Evolutionary conservation across 2,113 vertebrate genomes (phyloP), one percentile per base, ranked within the genome.

Genomic region (Stictonetta naevosa): DNA sequence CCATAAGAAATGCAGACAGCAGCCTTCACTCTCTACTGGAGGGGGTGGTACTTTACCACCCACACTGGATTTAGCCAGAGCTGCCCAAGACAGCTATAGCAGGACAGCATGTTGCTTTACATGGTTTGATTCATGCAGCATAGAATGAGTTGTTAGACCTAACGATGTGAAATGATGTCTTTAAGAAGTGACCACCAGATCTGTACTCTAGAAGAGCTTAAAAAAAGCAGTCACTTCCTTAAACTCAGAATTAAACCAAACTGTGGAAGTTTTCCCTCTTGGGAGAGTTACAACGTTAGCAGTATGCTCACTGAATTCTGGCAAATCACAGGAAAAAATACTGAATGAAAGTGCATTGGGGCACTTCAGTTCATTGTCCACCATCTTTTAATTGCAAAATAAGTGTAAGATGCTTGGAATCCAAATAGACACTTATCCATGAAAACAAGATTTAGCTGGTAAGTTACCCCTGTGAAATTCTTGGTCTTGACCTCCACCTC

Each of bases 401-500:
- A 66, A 64, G 40, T 16, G 59, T 28, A 66, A 91, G 67, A 87
- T 48, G 40, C 50, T 83, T 75, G 83, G 74, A 11, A 8, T 72
- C 40, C 71, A 92, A 93, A 67, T 11, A 31, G 79, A 71, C 53
- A 58, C 74, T 86, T 92, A 88, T 31, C 31, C 10, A 21, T 46
- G 80, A 68, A 92, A 72, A 64, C 23, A 52, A 87, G 38, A 64
- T 83, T 89, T 91, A 93, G 46, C 17, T 46, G 44, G 34, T 67
- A 77, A 92, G 79, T 89, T 77, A 86, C 50, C 84, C 56, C 72
- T 20, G 23, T 58, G 67, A 91, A 91, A 73, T 60, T 63, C 92
- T 50, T 68, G 62, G 74, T 81, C 81, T n/a, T 69, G 60, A 96
- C 84, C 83, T 87, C 81, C 78, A 89, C 50, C 79, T 88, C 76